These are phyloP conservation scores for Dromiciops gliroides DNA, from an alignment of 2,113 vertebrate genomes.

Conservation along the genomic window DNA sequence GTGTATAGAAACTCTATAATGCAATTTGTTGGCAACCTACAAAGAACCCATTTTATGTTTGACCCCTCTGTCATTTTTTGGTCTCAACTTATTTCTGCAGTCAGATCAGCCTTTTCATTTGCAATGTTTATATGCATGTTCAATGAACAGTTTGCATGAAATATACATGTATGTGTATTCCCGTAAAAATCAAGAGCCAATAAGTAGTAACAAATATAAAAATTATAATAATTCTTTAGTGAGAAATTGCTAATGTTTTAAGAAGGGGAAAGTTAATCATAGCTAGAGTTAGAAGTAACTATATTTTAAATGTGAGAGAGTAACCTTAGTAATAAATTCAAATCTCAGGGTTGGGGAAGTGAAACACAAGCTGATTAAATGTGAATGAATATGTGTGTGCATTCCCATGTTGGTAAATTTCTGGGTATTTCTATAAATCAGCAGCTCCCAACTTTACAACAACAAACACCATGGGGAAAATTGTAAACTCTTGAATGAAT, in stretches of 20 bases:
- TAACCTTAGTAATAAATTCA: no score
- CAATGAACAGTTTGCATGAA: neutral
- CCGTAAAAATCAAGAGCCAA: neutral
- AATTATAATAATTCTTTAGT: neutral
- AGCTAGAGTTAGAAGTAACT: neutral
- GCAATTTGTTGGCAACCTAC: slow-evolving; percentile 70
- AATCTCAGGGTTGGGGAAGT: neutral
- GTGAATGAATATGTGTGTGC: neutral
- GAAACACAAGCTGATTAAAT: slow-evolving; percentile 21
- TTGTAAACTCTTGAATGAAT: neutral
- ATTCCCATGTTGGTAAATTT: neutral
- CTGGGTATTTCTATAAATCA: neutral
- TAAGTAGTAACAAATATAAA: neutral
- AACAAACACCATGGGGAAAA: neutral
- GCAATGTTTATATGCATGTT: neutral
- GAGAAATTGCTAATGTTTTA: slow-evolving; percentile 35
- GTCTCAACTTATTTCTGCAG: neutral
- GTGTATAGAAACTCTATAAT: slow-evolving; percentile 69
- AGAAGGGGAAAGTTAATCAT: slow-evolving; percentile 17
- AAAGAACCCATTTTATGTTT: slow-evolving; percentile 71
- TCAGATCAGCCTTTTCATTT: neutral
- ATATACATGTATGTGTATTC: neutral
- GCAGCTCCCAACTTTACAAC: neutral
- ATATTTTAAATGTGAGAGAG: neutral
- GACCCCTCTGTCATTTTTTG: slow-evolving; percentile 1